These are phyloP conservation scores for Stigmatopora nigra DNA, from an alignment of 2,113 vertebrate species.

Conservation along the genomic window DNA sequence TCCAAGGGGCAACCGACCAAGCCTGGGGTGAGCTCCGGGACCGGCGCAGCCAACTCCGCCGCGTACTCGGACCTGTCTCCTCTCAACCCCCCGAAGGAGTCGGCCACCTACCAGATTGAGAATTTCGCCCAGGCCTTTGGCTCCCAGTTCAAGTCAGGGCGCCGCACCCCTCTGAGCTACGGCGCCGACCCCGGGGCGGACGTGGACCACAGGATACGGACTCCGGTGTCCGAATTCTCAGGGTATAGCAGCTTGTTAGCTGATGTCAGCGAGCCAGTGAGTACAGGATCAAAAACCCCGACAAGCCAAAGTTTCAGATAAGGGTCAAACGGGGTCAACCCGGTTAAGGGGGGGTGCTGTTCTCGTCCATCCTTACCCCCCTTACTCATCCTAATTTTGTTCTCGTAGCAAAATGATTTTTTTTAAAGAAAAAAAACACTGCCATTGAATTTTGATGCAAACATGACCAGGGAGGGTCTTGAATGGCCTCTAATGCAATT, in stretches of 20 bases:
- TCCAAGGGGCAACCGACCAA: conserved; percentile 90
- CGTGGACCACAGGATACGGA: conserved; percentile 93
- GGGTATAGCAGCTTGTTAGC: conserved; percentile 99
- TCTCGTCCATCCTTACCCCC: conserved; percentile 41
- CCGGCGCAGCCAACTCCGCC: conserved; percentile 65
- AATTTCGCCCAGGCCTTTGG: conserved; percentile 99
- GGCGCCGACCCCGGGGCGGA: conserved; percentile 79
- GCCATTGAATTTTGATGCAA: conserved; percentile 98
- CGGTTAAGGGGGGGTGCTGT: conserved; percentile 59
- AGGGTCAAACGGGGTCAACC: conserved; percentile 76
- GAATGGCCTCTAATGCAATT: conserved; percentile 97
- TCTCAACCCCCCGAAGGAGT: conserved; percentile 87
- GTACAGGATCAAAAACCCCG: conserved; percentile 96
- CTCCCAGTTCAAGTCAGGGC: conserved; percentile 97
- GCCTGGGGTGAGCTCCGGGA: conserved; percentile 33
- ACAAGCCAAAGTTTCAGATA: conserved; percentile 99
- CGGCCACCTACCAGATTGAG: conserved; percentile 93
- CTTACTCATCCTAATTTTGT: conserved; percentile 68
- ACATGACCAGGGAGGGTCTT: conserved; percentile 94
- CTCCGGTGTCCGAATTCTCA: conserved; percentile 99
- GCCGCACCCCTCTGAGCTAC: conserved; percentile 92
- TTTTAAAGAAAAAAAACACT: conserved; percentile 74
- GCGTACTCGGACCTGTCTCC: conserved; percentile 87
- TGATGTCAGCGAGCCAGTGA: conserved; percentile 96
- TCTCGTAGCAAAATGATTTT: conserved; percentile 71